phyloP scores from a whole-genome alignment of 1,140 invertebrate species.

The Heliconius himera region DNA sequence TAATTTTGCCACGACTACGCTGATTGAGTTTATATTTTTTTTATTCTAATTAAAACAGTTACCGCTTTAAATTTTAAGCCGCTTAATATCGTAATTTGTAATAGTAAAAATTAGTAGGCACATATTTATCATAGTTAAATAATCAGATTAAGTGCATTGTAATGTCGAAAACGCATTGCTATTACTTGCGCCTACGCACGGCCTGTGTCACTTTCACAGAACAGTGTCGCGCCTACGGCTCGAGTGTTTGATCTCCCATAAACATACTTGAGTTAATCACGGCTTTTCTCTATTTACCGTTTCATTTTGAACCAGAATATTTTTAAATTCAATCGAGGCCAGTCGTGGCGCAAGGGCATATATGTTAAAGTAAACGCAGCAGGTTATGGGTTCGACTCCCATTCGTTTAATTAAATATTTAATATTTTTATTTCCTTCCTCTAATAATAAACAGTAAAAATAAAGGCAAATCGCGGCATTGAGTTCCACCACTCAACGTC shows the following conservation, averaged over 20 bases:
- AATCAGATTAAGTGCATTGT: slow-evolving; percentile 62
- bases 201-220: slow-evolving; percentile 69
- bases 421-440: too few relatives aligned
- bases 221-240: slow-evolving; percentile 68
- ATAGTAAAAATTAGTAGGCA: not conserved
- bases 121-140: slow-evolving; percentile 22
- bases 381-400: too few relatives aligned
- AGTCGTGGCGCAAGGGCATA: too few relatives aligned
- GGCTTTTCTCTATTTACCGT: slow-evolving; percentile 53
- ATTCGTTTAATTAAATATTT: too few relatives aligned
- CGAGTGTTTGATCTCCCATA: slow-evolving; percentile 60
- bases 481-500: too few relatives aligned
- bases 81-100: slow-evolving; percentile 16
- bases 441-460: too few relatives aligned
- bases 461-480: too few relatives aligned
- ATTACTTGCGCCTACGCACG: slow-evolving; percentile 66
- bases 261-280: slow-evolving; percentile 60
- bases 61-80: not conserved
- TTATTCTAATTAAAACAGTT: not conserved
- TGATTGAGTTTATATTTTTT: too few relatives aligned
- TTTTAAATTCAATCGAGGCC: not conserved
- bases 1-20: too few relatives aligned
- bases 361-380: too few relatives aligned
- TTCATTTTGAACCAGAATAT: not conserved
- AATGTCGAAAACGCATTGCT: slow-evolving; percentile 47